Evolutionary conservation across 2,888 invertebrate species (phyloP), one percentile per base, ranked within the genome.

Genomic region (Cybosia mesomella): DNA sequence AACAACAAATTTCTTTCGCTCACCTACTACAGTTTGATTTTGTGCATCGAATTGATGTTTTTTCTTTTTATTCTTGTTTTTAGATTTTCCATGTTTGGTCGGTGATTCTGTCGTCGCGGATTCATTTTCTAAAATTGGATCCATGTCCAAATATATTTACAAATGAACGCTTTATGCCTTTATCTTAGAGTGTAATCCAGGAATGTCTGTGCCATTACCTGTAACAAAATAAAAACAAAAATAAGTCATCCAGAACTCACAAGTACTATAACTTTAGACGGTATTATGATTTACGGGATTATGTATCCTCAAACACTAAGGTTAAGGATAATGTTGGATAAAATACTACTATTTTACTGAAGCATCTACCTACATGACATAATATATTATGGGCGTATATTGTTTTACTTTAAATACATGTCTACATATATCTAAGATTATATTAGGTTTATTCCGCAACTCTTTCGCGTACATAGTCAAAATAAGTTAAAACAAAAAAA

Each of bases 121-220:
- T 87, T 95, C 95, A 90, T 94, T 95, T 92, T 95, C 95, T 88
- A 95, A 86, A 81, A 95, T 95, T 77, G 95, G 95, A 89, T 95
- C 94, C 95, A 95, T 95, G 73, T 85, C 86, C 80, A 83, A 84
- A 80, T 79, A 72, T 85, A 79, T 70, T 82, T 81, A 66, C 74
- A 75, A 81, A 68, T 76, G 79, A 85, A 82, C 71, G 72, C 74
- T 79, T 82, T 85, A 85, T 87, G 88, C 86, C 87, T 88, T 85
- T 89, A 85, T 80, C 83, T 84, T 83, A 83, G 85, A 87, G 85
- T 92, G 92, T 92, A 87, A 88, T 92, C 88, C 85, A 81, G 79
- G 77, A 81, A 80, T 71, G 62, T 68, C 67, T 80, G 76, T 79
- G 75, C 71, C 79, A 82, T 79, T 89, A 92, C 89, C 94, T 95